A percentile compares a stretch with the other conserved stretches of the same genome.
Evolutionary conservation across 2,888 invertebrate species (phyloP).

Genomic region (Cenopis cana): DNA sequence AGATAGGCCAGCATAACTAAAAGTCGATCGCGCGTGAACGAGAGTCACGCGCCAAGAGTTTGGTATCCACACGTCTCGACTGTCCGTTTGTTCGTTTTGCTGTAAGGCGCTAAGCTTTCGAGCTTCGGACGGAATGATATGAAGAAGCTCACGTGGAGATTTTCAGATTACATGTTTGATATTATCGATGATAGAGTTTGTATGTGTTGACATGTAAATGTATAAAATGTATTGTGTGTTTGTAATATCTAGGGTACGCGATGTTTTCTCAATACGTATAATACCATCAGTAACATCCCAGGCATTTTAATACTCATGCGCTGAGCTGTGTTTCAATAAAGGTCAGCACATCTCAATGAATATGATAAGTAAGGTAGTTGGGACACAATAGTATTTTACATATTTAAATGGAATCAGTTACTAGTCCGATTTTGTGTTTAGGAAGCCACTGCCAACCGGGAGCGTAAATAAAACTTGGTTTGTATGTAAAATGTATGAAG

Average conservation of each 20-base stretch:
- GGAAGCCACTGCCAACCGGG: too few species aligned
- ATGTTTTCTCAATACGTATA: too few species aligned
- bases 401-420: too few species aligned
- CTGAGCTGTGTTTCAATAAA: too few species aligned
- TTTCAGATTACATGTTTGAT: slow-evolving; percentile 16
- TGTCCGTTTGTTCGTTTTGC: slow-evolving; percentile 51
- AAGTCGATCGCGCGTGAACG: slow-evolving; percentile 75
- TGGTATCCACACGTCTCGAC: slow-evolving; percentile 69
- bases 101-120: slow-evolving; percentile 47
- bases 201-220: neutral
- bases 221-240: neutral
- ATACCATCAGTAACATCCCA: too few species aligned
- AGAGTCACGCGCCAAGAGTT: slow-evolving; percentile 80
- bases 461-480: too few species aligned
- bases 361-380: too few species aligned
- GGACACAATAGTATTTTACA: too few species aligned
- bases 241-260: neutral
- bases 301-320: too few species aligned
- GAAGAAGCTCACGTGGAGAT: slow-evolving; percentile 5
- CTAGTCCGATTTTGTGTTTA: too few species aligned
- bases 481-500: too few species aligned
- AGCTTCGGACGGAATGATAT: slow-evolving; percentile 21
- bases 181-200: neutral
- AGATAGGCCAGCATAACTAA: slow-evolving; percentile 71
- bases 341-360: too few species aligned